Evolutionary conservation across 2,888 invertebrate species (phyloP).

Genomic region (Drosophila leonis): DNA sequence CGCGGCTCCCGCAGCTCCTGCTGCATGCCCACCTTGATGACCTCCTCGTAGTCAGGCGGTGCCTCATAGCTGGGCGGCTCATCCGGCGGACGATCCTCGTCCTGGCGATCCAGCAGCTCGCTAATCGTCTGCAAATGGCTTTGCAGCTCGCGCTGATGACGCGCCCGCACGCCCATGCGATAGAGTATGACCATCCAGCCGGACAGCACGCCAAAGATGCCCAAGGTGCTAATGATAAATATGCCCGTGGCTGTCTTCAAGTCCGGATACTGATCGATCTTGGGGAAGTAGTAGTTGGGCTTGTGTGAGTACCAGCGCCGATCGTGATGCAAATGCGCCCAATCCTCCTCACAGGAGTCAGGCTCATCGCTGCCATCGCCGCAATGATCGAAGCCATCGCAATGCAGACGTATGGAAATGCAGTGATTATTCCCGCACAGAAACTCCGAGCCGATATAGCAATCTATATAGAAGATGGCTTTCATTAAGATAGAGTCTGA

Average conservation of each 20-base stretch:
- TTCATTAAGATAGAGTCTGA: not conserved
- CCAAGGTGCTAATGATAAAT: conserved; percentile 88
- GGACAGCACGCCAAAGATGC: conserved; percentile 88
- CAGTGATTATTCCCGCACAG: conserved; percentile 90
- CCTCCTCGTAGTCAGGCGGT: conserved; percentile 90
- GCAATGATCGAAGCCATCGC: conserved; percentile 92
- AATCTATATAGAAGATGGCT: conserved; percentile 86
- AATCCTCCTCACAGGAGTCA: conserved; percentile 87
- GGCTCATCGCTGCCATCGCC: conserved; percentile 91
- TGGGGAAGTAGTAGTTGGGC: conserved; percentile 91
- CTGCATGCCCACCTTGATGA: conserved; percentile 87
- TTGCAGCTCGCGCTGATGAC: conserved; percentile 89
- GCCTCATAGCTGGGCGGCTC: conserved; percentile 90
- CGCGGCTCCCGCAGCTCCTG: conserved; percentile 84
- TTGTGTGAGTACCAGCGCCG: conserved; percentile 89
- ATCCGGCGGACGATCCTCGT: conserved; percentile 82
- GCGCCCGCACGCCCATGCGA: conserved; percentile 88
- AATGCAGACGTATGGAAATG: conserved; percentile 88
- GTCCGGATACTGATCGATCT: conserved; percentile 89
- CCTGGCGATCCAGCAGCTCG: conserved; percentile 87
- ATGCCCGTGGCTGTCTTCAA: conserved; percentile 89
- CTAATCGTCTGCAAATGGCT: conserved; percentile 89
- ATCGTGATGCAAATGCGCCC: conserved; percentile 87
- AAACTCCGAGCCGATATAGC: conserved; percentile 89
- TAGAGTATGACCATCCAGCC: conserved; percentile 88